These are phyloP conservation scores for Plagiodera versicolora DNA, from an alignment of 2,888 invertebrate genomes.

Conservation along the genomic window DNA sequence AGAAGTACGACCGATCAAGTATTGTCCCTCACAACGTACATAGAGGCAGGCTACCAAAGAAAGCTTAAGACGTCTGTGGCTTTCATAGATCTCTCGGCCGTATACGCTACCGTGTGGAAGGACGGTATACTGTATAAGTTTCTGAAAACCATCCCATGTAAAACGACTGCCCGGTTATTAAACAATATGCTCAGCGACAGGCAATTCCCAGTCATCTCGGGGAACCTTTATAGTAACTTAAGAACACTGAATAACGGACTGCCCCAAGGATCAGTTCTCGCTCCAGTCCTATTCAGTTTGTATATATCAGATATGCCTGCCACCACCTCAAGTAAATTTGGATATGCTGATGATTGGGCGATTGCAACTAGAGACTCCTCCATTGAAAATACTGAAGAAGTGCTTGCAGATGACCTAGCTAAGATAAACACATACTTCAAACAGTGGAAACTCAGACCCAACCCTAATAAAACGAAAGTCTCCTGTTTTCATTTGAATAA, in stretches of 20 bases:
- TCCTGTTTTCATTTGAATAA: neutral
- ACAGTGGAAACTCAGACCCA: conserved; percentile 23
- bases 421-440: conserved; percentile 15
- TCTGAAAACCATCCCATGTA: no score
- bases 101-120: neutral
- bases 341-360: conserved; percentile 21
- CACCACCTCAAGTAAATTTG: conserved; percentile 23
- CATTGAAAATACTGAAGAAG: conserved; percentile 12
- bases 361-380: conserved; percentile 15
- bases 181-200: no score
- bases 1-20: neutral
- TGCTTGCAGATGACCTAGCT: conserved; percentile 13
- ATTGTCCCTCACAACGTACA: conserved; percentile 3
- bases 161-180: no score
- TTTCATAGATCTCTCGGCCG: conserved; percentile 8
- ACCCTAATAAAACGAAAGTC: conserved; percentile 4
- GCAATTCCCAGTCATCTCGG: no score
- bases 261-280: neutral
- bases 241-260: no score
- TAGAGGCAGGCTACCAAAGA: conserved; percentile 6
- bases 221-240: neutral
- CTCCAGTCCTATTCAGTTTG: conserved; percentile 6
- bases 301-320: conserved; percentile 24
- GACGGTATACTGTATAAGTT: conserved; percentile 14
- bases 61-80: conserved; percentile 4